Base-by-base conservation (phyloP, 2,797 vertebrate species). In the Pelobates cultripes region DNA sequence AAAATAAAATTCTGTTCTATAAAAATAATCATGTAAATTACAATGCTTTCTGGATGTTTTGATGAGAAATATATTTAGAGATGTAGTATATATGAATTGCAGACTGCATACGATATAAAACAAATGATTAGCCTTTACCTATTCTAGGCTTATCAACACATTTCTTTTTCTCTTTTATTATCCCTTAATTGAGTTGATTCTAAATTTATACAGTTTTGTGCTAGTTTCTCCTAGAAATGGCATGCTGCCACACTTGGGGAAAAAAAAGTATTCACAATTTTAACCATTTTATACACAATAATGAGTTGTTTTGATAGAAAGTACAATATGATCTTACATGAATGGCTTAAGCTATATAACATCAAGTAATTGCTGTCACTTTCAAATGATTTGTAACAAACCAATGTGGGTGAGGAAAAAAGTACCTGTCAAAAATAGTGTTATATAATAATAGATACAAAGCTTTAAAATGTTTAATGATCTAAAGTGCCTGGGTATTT, bases 251-350 rank as follows among this genome's bases (percentile, higher is more conserved):
- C 61, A 64, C 61, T 28, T 64, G 2, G 17, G 14, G 14, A 14
- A 61, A 64, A 64, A 64, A 57, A 57, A 12, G 9, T 12, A 1
- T 12, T 57, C 55, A 57, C 14, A 12, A 12, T 57, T 43, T 70
- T 78, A 28, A 71, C 42, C 57, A 64, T 44, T 70, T 44, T 53
- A 15, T 79, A 79, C 57, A 72, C 8, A 43, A 79, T 79, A 79
- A 79, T 79, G 77, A 72, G 42, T 63, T 79, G 69, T 79, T 79
- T 79, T 79, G 77, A 79, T 72, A 64, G 77, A 72, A 63, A 47
- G 4, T 44, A 66, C 8, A 80, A 80, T 55, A 43, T 47, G 42
- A 43, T 73, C 70, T 57, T 74, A 57, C 53, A 55, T 53, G 28
- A 73, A 73, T 73, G 61, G 41, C 41, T 68, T 69, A 40, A 57